Base-by-base conservation (phyloP, 2,797 vertebrate genomes). In the Acanthurus lineatus region DNA sequence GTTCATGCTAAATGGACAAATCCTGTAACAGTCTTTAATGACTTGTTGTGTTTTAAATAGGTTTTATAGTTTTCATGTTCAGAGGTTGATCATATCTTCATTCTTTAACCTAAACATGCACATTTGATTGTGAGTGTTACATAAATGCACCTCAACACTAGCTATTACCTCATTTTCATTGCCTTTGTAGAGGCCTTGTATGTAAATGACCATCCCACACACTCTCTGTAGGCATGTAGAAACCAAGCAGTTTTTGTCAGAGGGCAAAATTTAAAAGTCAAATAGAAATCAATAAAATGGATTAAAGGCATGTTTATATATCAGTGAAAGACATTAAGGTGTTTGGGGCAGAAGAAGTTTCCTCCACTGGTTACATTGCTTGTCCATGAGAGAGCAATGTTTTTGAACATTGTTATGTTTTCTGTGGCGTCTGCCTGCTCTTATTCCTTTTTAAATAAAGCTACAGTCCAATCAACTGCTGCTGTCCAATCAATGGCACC, bases 231-330 rank as follows among this genome's bases (percentile, higher is more conserved):
- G 83, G 81, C 73, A 22, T 83, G 65, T 69, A 77, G 62, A 87
- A 86, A 86, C 53, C 45, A 73, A 82, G 78, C 73, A 8, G 56
- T 79, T 86, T 88, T 73, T 92, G 92, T 92, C 87, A 90, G 84
- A 91, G 93, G 87, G 87, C 87, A 87, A 88, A 76, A 95, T 95
- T 91, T 94, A 82, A 94, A 95, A 92, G 91, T 93, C 91, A 92
- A 94, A 94, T 93, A 71, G 68, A 87, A 93, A 94, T 95, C 93
- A 88, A 94, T 94, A 82, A 48, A 81, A 84, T 80, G 72, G 84
- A 91, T 91, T 89, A 81, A 92, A 91, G 86, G 83, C 84, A 81
- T 88, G 88, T 91, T 92, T 93, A 85, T 91, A 77, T 84, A 93
- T 92, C 68, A 72, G 78, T 85, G 77, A 78, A 87, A 91, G 80